Evolutionary conservation across 2,888 invertebrate genomes (phyloP), one percentile per base, ranked within the genome.

Genomic region (Heliconius ethilla): DNA sequence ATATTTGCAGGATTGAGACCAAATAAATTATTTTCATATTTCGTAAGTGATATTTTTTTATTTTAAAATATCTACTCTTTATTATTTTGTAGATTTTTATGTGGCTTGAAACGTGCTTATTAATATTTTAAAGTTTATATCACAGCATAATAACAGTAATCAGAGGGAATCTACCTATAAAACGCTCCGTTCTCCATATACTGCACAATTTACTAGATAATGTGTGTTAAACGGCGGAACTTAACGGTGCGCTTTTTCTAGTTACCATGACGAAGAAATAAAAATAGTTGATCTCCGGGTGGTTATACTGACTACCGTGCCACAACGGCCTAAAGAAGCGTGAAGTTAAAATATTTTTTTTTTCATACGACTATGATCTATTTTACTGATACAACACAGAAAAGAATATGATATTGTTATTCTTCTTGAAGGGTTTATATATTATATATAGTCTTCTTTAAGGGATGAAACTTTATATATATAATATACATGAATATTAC

Each of bases 21-120:
- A 86, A 84, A 90, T 90, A 91, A 90, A 90, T 87, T 90, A 92
- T 92, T 92, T 92, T 92, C 85, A 87, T 88, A 86, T 87, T 72
- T 66, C 51, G 27, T 15, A 37, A 27, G 29, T 25, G 3, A 9
- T 33, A 18, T 33, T 33, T 66, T 29, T 29, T 1, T 29, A 27
- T 29, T 65, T 65, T 25, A 13, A 45, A 45, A 4, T 45, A 18
- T 33, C 15, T 29, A 22, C 7, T 66, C 7, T 18, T 59, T 55
- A 55, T 45, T 10, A 6, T 51, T 22, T 55, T 55, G 55, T 55
- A 55, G 7, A 9, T 55, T 22, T 22, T 18, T 55, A 5, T 51
- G 13, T 22, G 22, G 9, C 22, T 55, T 18, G 51, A 22, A 15
- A 15, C 18, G 7, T 22, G 15, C 7, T 55, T 22, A 7, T 6